Base-by-base conservation (phyloP, 2,113 vertebrate species). In the Xenopus laevis region DNA sequence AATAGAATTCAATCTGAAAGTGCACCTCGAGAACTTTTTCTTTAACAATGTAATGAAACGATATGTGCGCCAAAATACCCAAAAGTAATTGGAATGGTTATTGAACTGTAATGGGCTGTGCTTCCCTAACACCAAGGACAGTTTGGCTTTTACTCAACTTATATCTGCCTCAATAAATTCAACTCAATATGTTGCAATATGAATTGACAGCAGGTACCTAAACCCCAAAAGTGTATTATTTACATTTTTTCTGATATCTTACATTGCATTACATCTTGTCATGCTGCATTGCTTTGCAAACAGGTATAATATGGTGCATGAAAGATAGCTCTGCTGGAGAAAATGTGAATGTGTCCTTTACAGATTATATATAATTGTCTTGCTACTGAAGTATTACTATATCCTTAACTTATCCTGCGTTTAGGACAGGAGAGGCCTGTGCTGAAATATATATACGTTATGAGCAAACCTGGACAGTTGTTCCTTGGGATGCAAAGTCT, bases 201-300 rank as follows among this genome's bases (percentile, higher is more conserved):
- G 83, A 89, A 86, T 83, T 90, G 89, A 90, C 87, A 90, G 84
- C 81, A 83, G 85, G 87, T 89, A 90, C 80, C 87, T 87, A 86
- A 91, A 86, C 83, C 81, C 61, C 72, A 84, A 85, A 91, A 89
- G 86, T 85, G 72, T 86, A 89, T 84, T 89, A 91, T 92, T 92
- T 92, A 91, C 86, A 89, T 90, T 89, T 91, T n/a, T 88, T 92
- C 89, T 86, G 89, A 55, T 90, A 90, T 12, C 79, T 90, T 89
- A 84, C 85, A 85, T 91, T 87, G 83, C 84, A 87, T 90, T 90
- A 86, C 82, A 71, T 82, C 85, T 83, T 90, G 87, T 89, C 89
- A 87, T 52, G 78, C 75, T 84, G 79, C 63, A 83, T 92, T 86
- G 85, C 74, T 78, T 88, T 88, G 81, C 74, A 61, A 70, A 71